Percentiles rank a stretch among this genome's conserved stretches.
Evolutionary conservation across 2,113 vertebrate species (phyloP).

Genomic region (Pavo muticus): DNA sequence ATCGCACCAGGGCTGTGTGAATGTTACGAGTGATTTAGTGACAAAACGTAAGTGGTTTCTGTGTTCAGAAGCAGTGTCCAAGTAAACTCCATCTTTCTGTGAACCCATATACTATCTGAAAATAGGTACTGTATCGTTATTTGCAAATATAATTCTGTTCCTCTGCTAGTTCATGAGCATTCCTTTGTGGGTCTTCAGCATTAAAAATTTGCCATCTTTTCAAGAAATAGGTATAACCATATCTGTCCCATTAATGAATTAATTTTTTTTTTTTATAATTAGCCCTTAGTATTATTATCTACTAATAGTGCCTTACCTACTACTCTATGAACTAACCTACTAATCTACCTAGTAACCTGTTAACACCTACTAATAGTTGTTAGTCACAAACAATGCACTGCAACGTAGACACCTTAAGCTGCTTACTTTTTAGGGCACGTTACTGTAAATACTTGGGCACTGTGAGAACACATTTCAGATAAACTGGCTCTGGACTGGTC

Average conservation of each 20-base stretch:
- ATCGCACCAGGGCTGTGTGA: neutral
- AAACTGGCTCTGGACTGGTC: neutral
- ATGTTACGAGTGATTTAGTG: neutral
- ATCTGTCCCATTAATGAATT: neutral
- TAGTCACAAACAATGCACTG: neutral
- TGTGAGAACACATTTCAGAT: neutral
- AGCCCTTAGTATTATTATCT: neutral
- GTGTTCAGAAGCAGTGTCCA: neutral
- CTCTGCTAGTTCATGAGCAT: neutral
- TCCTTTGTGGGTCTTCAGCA: neutral
- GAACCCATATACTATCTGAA: neutral
- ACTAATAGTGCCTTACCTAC: neutral
- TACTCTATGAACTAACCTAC: neutral
- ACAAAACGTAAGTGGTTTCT: neutral
- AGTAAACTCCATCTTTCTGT: neutral
- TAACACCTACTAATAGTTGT: neutral
- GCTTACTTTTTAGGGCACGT: neutral
- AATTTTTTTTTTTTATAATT: neutral
- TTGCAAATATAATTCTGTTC: neutral
- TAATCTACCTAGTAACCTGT: neutral
- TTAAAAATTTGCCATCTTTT: neutral
- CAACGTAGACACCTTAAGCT: neutral
- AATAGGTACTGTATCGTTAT: neutral
- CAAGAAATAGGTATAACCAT: neutral
- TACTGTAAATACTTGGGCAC: neutral